A percentile compares a stretch with the other conserved stretches of the same genome.
These are phyloP conservation scores for Myodes glareolus DNA, from an alignment of 2,113 vertebrate species.

Conservation along the genomic window DNA sequence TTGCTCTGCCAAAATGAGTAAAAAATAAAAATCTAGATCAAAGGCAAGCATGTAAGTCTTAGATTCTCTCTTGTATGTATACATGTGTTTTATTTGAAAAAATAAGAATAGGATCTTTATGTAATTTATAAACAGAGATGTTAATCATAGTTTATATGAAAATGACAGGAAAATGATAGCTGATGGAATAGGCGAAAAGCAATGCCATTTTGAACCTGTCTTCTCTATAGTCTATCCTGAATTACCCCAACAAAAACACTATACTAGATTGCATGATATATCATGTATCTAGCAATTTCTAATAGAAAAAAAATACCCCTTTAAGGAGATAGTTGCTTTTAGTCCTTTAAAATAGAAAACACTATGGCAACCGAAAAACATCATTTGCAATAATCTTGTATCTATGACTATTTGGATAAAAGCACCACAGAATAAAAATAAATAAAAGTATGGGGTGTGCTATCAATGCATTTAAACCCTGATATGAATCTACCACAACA, in stretches of 20 bases:
- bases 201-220: neutral
- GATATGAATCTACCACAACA: neutral
- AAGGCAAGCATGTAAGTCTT: neutral
- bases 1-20: neutral
- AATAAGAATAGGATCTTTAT: neutral
- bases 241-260: neutral
- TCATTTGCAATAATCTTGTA: constrained; percentile 30
- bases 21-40: neutral
- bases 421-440: constrained; percentile 41
- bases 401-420: constrained; percentile 51
- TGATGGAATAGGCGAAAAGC: neutral
- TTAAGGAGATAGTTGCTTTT: constrained; percentile 42
- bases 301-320: constrained; percentile 37
- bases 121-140: neutral
- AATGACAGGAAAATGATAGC: neutral
- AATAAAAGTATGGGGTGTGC: neutral
- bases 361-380: constrained; percentile 45
- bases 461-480: constrained; percentile 24
- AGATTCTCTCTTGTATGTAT: neutral
- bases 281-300: neutral
- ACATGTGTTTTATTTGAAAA: neutral
- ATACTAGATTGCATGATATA: neutral
- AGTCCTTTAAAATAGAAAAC: constrained; percentile 52
- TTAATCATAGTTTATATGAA: neutral
- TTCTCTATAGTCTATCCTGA: constrained; percentile 4